Evolutionary conservation across 2,797 vertebrate species (phyloP).

Genomic region (Carduelis carduelis): DNA sequence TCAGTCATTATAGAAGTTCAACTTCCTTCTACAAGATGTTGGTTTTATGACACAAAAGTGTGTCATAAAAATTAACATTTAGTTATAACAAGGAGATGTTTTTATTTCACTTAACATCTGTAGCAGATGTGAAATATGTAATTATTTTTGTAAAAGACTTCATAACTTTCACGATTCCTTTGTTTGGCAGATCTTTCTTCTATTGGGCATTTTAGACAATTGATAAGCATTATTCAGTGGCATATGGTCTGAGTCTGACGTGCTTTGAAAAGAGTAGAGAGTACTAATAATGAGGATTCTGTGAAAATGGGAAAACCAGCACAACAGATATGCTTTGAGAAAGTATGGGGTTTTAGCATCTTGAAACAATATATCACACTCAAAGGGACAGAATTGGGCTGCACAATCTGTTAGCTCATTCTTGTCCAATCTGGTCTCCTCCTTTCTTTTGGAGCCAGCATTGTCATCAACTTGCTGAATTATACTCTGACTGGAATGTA

Average conservation of each 20-base stretch:
- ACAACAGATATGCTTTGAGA: slow-evolving; percentile 80
- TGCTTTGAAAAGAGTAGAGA: slow-evolving; percentile 81
- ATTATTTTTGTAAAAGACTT: slow-evolving; percentile 73
- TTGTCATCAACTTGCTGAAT: slow-evolving; percentile 84
- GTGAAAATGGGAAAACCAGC: slow-evolving; percentile 80
- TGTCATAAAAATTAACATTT: slow-evolving; percentile 72
- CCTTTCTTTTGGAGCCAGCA: slow-evolving; percentile 83
- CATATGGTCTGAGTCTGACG: slow-evolving; percentile 83
- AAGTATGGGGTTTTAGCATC: slow-evolving; percentile 82
- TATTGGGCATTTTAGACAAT: slow-evolving; percentile 73
- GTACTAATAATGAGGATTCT: slow-evolving; percentile 83
- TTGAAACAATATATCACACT: slow-evolving; percentile 87
- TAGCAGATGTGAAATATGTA: slow-evolving; percentile 74
- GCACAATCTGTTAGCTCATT: slow-evolving; percentile 84
- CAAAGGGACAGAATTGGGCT: slow-evolving; percentile 81
- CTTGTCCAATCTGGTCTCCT: slow-evolving; percentile 84
- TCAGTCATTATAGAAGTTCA: slow-evolving; percentile 30
- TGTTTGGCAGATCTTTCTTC: slow-evolving; percentile 73
- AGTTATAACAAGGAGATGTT: slow-evolving; percentile 69
- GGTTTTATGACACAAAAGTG: slow-evolving; percentile 59
- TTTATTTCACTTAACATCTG: slow-evolving; percentile 77
- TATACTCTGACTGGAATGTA: slow-evolving; percentile 83
- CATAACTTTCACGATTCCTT: slow-evolving; percentile 71
- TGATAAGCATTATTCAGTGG: slow-evolving; percentile 80
- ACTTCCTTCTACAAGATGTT: slow-evolving; percentile 46